phyloP scores from a whole-genome alignment of 2,113 vertebrate genomes.

The Panthera leo region DNA sequence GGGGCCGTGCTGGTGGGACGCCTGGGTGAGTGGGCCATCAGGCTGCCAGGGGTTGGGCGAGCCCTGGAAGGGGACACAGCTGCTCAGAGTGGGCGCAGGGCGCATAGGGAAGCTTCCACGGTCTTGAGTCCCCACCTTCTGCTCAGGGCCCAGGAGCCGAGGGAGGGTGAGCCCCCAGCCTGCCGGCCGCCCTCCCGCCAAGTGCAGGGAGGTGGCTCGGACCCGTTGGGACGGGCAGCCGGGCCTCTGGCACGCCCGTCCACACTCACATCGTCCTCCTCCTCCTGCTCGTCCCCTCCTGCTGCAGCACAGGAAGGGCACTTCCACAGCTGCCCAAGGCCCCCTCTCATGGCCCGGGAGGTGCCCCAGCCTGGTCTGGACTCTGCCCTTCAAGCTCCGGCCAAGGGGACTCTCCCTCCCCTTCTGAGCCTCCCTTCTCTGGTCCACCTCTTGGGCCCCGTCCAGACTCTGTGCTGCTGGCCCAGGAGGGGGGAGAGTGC shows the following conservation, averaged over 20 bases:
- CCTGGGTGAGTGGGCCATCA: fast-evolving
- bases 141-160: fast-evolving
- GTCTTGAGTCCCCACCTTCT: background rate
- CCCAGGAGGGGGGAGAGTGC: background rate
- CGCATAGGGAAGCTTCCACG: fast-evolving
- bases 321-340: too few species aligned
- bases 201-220: fast-evolving
- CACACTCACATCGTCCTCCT: background rate
- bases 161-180: background rate
- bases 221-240: fast-evolving
- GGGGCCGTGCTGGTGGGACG: background rate
- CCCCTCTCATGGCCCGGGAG: too few species aligned
- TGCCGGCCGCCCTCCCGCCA: background rate
- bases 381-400: background rate
- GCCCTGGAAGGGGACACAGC: background rate
- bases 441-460: background rate
- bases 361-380: too few species aligned
- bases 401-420: background rate
- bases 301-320: background rate
- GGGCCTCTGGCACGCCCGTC: background rate
- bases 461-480: too few species aligned
- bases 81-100: background rate
- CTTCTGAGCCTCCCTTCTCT: background rate
- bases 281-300: background rate
- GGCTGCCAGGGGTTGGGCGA: background rate